Conservation (phyloP, 2,113 vertebrate genomes). For the Chascanopsetta lugubris region DNA sequence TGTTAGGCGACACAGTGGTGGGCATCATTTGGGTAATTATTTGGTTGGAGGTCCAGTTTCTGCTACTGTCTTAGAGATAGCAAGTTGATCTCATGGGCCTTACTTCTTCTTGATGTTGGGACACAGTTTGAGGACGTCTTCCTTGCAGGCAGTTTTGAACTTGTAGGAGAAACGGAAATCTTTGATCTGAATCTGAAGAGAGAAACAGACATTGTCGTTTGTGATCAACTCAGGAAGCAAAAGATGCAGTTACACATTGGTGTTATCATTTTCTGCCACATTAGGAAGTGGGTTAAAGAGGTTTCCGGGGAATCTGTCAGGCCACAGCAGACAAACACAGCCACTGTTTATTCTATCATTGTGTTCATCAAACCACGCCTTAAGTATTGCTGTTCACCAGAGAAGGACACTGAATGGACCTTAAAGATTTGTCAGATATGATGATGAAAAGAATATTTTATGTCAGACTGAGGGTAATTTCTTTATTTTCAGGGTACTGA, state of each 20-base stretch:
- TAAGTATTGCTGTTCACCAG: too few species aligned
- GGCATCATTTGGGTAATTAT: too few species aligned
- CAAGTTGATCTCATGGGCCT: background rate
- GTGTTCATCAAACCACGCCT: too few species aligned
- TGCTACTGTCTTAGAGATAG: background rate
- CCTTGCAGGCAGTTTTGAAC: slow-evolving; percentile 98
- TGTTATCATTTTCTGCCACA: too few species aligned
- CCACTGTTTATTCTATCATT: too few species aligned
- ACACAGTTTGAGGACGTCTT: slow-evolving; percentile 94
- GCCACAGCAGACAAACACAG: too few species aligned
- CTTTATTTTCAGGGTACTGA: background rate
- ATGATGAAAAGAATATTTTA: too few species aligned
- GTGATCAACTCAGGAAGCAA: background rate
- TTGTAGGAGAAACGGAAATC: slow-evolving; percentile 98
- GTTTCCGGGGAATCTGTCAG: too few species aligned
- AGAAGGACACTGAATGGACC: too few species aligned
- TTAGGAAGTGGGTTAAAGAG: too few species aligned
- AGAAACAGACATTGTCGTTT: background rate
- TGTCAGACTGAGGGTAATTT: background rate
- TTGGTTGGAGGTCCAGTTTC: background rate
- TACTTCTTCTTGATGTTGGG: slow-evolving; percentile 98
- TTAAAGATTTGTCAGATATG: too few species aligned
- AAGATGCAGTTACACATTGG: background rate
- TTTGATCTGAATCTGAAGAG: slow-evolving; percentile 93
- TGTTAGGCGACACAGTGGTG: too few species aligned